phyloP scores from a whole-genome alignment of 2,888 invertebrate genomes.

The Labia minor region DNA sequence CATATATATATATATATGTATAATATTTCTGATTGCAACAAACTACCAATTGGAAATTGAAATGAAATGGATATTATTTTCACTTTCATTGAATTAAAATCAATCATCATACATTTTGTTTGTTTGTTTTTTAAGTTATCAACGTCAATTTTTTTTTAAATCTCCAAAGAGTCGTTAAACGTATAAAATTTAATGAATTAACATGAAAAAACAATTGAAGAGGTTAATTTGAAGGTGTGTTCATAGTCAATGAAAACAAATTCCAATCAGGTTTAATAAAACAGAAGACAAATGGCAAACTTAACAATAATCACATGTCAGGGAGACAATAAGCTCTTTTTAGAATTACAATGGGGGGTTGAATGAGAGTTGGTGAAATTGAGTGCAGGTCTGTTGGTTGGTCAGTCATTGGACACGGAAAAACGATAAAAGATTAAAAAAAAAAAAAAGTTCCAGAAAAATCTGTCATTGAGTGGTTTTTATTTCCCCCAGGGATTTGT shows the following conservation, averaged over 20 bases:
- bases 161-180: neutral
- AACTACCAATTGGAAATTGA: neutral
- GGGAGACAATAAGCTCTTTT: conserved; percentile 5
- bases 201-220: neutral
- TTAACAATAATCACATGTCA: conserved; percentile 2
- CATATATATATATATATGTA: too few relatives aligned
- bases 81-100: neutral
- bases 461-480: neutral
- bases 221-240: neutral
- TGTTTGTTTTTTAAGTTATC: neutral
- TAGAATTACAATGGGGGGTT: neutral
- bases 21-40: neutral
- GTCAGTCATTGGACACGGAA: neutral
- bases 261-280: neutral
- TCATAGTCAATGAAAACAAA: neutral
- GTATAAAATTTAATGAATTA: conserved; percentile 5
- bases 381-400: too few relatives aligned
- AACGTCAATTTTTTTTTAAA: neutral
- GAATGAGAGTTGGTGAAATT: neutral
- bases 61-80: neutral
- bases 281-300: conserved; percentile 7
- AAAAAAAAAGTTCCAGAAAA: neutral
- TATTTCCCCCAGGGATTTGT: neutral
- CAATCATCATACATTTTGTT: neutral
- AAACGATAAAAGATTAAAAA: neutral